These are phyloP conservation scores for Sisyra nigra DNA, from an alignment of 2,888 invertebrate genomes.

Conservation along the genomic window DNA sequence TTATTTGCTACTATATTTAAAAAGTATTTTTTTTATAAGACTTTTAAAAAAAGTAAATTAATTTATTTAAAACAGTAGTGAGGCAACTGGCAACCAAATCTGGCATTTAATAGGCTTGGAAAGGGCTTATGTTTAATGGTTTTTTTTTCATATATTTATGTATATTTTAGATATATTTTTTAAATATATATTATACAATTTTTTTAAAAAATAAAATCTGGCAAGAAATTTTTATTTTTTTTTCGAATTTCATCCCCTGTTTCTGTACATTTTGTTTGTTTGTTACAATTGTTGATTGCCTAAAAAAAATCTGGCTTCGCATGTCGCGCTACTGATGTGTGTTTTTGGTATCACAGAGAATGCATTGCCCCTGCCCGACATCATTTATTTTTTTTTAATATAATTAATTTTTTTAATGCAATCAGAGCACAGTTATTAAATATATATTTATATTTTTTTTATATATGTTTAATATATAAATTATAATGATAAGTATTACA, in stretches of 20 bases:
- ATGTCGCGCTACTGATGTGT: slow-evolving; percentile 27
- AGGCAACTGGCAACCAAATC: slow-evolving; percentile 4
- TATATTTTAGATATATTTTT: neutral
- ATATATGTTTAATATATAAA: neutral
- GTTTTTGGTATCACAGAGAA: slow-evolving; percentile 28
- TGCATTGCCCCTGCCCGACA: slow-evolving; percentile 29
- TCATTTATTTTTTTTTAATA: slow-evolving; percentile 1
- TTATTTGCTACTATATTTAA: too few relatives aligned
- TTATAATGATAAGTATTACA: neutral
- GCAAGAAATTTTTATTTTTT: neutral
- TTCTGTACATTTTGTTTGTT: neutral
- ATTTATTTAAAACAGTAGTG: neutral
- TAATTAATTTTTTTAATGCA: neutral
- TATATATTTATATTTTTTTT: slow-evolving; percentile 1
- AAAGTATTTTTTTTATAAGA: too few relatives aligned
- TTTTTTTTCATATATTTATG: too few relatives aligned
- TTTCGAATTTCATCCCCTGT: neutral
- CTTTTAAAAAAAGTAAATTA: too few relatives aligned
- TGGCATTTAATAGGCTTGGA: neutral
- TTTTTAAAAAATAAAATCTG: slow-evolving; percentile 1
- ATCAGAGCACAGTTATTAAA: neutral
- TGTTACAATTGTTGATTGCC: neutral
- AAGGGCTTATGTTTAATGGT: too few relatives aligned
- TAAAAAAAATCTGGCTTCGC: slow-evolving; percentile 7
- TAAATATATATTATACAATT: neutral